Conservation (phyloP, 2,113 vertebrate genomes). For the Ondatra zibethicus region DNA sequence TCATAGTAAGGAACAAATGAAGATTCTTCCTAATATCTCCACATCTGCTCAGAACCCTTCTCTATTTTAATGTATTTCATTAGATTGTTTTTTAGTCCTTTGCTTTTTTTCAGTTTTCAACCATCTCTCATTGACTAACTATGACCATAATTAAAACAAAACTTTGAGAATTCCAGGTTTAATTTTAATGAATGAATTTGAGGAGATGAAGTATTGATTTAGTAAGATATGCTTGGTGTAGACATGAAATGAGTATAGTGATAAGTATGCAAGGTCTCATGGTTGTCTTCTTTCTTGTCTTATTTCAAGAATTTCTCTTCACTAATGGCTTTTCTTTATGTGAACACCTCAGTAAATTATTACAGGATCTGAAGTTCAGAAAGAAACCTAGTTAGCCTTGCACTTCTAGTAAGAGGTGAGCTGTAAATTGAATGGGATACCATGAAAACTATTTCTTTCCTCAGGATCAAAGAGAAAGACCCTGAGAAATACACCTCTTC, state of each 20-base stretch:
- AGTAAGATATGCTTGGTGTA: neutral
- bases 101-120: slow-evolving; percentile 10
- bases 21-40: neutral
- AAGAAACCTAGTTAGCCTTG: neutral
- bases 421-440: neutral
- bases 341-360: neutral
- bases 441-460: neutral
- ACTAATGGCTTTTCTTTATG: neutral
- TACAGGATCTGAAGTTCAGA: neutral
- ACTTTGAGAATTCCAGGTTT: neutral
- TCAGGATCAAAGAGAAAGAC: neutral
- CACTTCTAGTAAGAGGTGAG: neutral
- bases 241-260: neutral
- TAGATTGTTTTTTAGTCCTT: neutral
- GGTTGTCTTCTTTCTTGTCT: neutral
- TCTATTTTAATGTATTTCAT: slow-evolving; percentile 14
- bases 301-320: neutral
- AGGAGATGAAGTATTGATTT: neutral
- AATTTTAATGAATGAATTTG: neutral
- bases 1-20: neutral
- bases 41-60: neutral
- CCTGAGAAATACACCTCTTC: neutral
- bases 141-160: neutral
- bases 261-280: neutral
- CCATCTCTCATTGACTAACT: neutral